A percentile compares a stretch with the other conserved stretches of the same genome.
Conservation (phyloP, 2,113 vertebrate genomes). For the Gymnorhina tibicen region DNA sequence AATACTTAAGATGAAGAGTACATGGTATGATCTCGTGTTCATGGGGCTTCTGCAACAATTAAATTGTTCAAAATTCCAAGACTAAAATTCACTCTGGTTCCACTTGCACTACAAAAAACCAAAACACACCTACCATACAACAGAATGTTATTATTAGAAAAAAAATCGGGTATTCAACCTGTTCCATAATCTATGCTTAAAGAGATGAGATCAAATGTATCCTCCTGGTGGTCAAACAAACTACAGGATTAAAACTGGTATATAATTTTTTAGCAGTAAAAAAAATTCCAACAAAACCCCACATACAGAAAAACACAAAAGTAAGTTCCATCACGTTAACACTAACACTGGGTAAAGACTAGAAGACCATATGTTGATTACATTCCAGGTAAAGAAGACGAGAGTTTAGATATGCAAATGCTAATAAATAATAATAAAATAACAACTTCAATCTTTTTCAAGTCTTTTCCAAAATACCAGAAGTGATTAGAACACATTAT, state of each 20-base stretch:
- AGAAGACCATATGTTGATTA: neutral
- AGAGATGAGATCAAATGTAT: neutral
- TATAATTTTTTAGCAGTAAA: neutral
- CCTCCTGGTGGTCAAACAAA: neutral
- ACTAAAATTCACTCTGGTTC: neutral
- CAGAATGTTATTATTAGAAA: neutral
- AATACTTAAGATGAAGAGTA: neutral
- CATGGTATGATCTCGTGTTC: neutral
- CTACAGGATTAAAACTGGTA: neutral
- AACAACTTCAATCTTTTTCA: conserved; percentile 64
- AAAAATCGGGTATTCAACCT: neutral
- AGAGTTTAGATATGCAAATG: neutral
- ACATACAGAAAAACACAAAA: neutral
- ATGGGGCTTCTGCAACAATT: neutral
- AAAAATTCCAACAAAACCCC: neutral
- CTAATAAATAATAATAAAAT: neutral
- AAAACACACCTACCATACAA: neutral
- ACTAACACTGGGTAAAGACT: neutral
- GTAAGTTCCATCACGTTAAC: neutral
- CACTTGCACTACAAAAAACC: neutral
- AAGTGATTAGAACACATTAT: conserved; percentile 76
- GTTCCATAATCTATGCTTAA: neutral
- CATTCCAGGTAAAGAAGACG: neutral
- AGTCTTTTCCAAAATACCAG: conserved; percentile 71
- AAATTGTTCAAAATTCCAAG: neutral